Evolutionary conservation across 2,797 vertebrate genomes (phyloP).

Genomic region (Lophius americanus): DNA sequence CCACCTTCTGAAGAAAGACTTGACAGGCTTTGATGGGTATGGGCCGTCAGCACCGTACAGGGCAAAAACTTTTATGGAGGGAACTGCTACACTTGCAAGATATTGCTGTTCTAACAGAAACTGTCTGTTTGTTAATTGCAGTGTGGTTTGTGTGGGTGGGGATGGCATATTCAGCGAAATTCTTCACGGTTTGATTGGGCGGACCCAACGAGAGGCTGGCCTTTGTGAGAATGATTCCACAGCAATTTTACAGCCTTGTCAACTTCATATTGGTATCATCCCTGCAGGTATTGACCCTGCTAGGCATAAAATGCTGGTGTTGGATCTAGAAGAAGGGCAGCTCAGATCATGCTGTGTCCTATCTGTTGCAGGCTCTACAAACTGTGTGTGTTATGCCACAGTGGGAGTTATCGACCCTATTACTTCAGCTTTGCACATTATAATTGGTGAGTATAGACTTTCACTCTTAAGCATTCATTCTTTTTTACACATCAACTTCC

Average conservation of each 20-base stretch:
- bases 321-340: not conserved
- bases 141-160: conserved; percentile 88
- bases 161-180: conserved; percentile 90
- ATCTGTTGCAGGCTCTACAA: conserved; percentile 80
- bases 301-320: not conserved
- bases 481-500: not conserved
- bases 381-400: conserved; percentile 87
- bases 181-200: conserved; percentile 85
- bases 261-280: conserved; percentile 88
- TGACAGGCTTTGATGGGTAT: conserved; percentile 86
- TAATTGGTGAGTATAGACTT: conserved; percentile 78
- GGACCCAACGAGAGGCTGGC: conserved; percentile 84
- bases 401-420: conserved; percentile 85
- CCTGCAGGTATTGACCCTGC: conserved; percentile 62
- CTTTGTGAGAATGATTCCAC: conserved; percentile 78
- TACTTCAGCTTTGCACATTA: conserved; percentile 85
- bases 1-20: conserved; percentile 85
- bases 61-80: conserved; percentile 23
- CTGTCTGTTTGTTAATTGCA: conserved; percentile 63
- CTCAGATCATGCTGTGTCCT: not conserved
- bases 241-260: conserved; percentile 78
- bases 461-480: not conserved
- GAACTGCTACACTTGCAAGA: conserved; percentile 12
- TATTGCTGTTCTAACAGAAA: conserved; percentile 41
- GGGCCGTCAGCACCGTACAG: conserved; percentile 16